Evolutionary conservation across 2,113 vertebrate genomes (phyloP).

Genomic region (Pelecanoides urinatrix): DNA sequence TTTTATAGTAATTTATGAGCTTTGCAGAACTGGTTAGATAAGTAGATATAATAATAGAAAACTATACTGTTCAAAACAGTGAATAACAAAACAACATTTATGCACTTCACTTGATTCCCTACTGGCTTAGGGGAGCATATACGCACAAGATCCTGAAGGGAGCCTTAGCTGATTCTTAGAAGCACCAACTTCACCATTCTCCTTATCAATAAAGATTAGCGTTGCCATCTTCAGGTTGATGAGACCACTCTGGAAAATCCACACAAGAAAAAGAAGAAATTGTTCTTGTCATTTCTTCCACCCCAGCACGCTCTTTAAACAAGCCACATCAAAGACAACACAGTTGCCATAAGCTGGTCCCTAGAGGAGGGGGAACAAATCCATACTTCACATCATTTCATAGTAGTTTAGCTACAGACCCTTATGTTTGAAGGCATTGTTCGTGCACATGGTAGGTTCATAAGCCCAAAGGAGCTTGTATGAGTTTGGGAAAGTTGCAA

Average conservation of each 20-base stretch:
- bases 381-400: rapidly evolving
- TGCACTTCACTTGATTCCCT: not conserved
- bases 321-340: not conserved
- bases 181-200: slow-evolving; percentile 50
- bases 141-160: slow-evolving; percentile 51
- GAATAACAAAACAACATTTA: not conserved
- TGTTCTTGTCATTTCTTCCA: not conserved
- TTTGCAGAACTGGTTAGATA: not conserved
- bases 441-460: rapidly evolving
- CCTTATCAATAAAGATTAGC: slow-evolving; percentile 69
- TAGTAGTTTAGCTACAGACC: rapidly evolving
- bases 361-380: not conserved
- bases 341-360: rapidly evolving
- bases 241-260: not conserved
- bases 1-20: not conserved
- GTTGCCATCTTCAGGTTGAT: slow-evolving; percentile 64
- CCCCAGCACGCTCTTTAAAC: not conserved
- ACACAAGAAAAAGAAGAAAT: rapidly evolving
- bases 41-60: not conserved
- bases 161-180: slow-evolving; percentile 47
- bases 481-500: not conserved
- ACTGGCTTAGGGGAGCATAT: not conserved
- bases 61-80: not conserved
- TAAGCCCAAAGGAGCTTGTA: rapidly evolving
- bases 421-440: rapidly evolving